These are phyloP conservation scores for Agriopis aurantiaria DNA, from an alignment of 2,888 invertebrate species.

Conservation along the genomic window DNA sequence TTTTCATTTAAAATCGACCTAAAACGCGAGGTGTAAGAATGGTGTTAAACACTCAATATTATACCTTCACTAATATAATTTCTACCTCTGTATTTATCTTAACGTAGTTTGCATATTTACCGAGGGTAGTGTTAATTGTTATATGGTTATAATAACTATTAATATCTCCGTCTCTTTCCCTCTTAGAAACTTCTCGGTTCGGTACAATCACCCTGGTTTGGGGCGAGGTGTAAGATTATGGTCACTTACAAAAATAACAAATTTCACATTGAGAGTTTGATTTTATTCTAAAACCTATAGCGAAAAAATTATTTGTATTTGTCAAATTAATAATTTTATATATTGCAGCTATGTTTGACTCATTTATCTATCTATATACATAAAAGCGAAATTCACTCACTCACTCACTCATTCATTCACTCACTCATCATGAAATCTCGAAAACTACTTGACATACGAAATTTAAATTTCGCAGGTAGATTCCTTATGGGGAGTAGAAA, in stretches of 20 bases:
- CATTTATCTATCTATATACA: too few relatives aligned
- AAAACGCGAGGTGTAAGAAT: conserved; percentile 8
- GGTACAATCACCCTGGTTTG: conserved; percentile 61
- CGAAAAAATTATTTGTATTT: too few relatives aligned
- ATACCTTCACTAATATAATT: conserved; percentile 22
- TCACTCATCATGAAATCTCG: too few relatives aligned
- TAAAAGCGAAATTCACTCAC: too few relatives aligned
- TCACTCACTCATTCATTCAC: too few relatives aligned
- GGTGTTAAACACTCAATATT: conserved; percentile 19
- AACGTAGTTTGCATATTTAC: conserved; percentile 32
- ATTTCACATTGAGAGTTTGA: background rate
- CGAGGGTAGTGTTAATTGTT: conserved; percentile 36
- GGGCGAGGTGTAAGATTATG: conserved; percentile 46
- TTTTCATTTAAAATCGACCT: background rate
- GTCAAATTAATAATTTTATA: too few relatives aligned
- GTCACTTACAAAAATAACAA: background rate
- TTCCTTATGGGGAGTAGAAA: too few relatives aligned
- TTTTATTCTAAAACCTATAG: background rate
- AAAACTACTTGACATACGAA: too few relatives aligned
- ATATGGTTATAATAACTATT: conserved; percentile 58
- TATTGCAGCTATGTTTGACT: too few relatives aligned
- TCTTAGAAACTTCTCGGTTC: conserved; percentile 62
- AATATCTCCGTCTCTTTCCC: conserved; percentile 62
- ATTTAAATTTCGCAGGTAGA: too few relatives aligned
- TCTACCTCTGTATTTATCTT: conserved; percentile 22